These are phyloP conservation scores for Geophilus truncorum DNA, from an alignment of 2,888 invertebrate species.

Conservation along the genomic window DNA sequence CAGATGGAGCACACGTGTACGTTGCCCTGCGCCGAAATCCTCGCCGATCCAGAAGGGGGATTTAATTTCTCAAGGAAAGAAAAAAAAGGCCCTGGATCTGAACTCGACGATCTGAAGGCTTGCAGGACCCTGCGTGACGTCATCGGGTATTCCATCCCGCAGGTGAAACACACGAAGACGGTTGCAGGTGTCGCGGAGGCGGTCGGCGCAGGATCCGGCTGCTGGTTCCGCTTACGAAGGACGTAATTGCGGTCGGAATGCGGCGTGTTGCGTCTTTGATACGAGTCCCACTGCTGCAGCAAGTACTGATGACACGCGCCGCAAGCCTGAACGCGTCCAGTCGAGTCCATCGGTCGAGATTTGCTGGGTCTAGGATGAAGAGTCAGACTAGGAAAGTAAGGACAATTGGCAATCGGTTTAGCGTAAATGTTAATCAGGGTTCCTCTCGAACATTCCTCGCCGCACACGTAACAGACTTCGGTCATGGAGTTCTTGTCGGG, in stretches of 20 bases:
- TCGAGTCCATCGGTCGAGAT: conserved; percentile 77
- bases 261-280: conserved; percentile 65
- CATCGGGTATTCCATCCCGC: conserved; percentile 73
- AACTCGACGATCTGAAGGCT: conserved; percentile 71
- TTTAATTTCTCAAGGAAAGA: conserved; percentile 77
- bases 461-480: conserved; percentile 79
- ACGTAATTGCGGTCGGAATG: conserved; percentile 74
- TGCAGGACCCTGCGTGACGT: conserved; percentile 64
- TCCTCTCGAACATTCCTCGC: conserved; percentile 78
- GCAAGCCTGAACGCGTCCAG: conserved; percentile 71
- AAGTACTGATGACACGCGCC: conserved; percentile 77
- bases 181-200: neutral
- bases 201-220: neutral
- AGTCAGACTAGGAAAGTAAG: conserved; percentile 52
- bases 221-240: conserved; percentile 60
- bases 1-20: conserved; percentile 76
- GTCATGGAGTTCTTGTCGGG: conserved; percentile 86
- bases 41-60: conserved; percentile 77
- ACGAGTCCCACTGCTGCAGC: conserved; percentile 79
- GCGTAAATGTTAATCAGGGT: conserved; percentile 62
- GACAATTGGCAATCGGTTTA: conserved; percentile 54
- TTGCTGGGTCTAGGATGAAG: conserved; percentile 78
- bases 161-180: conserved; percentile 81
- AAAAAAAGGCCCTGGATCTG: conserved; percentile 81
- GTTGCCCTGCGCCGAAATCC: conserved; percentile 83